Conservation (phyloP, 1,140 invertebrate genomes). For the Globodera rostochiensis region DNA sequence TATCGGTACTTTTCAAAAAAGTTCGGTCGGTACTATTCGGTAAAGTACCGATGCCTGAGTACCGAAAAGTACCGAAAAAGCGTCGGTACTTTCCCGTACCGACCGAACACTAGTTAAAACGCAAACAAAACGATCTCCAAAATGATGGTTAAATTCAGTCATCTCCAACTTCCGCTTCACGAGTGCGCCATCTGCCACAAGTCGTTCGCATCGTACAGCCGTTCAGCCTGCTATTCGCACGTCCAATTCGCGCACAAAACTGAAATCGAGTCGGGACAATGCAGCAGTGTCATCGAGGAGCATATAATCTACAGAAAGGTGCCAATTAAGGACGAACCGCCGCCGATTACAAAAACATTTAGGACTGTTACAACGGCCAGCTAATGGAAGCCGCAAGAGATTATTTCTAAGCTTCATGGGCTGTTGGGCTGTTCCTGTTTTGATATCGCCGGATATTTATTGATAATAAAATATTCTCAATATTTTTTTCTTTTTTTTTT, state of each 20-base stretch:
- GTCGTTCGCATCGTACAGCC: conserved; percentile 30
- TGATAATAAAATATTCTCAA: not conserved
- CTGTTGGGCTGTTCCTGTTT: not conserved
- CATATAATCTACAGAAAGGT: conserved; percentile 31
- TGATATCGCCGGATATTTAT: not conserved
- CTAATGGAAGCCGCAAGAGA: conserved; percentile 17
- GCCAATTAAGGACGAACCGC: not conserved
- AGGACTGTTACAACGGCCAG: conserved; percentile 20
- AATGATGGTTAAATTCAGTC: conserved; percentile 18
- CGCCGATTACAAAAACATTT: not conserved
- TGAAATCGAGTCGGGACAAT: conserved; percentile 20
- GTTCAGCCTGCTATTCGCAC: conserved; percentile 31
- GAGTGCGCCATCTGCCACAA: conserved; percentile 28
- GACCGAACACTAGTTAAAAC: no score
- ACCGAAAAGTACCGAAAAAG: no score
- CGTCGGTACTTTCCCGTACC: no score
- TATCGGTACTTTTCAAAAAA: no score
- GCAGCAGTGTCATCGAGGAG: conserved; percentile 20
- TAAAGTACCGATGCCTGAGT: no score
- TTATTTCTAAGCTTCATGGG: not conserved
- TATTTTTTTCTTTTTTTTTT: not conserved
- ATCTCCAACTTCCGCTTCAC: conserved; percentile 31
- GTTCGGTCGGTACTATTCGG: no score
- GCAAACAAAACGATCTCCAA: no score
- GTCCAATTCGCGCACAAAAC: conserved; percentile 25